Conservation (phyloP, 1,140 invertebrate genomes). For the Pseudobourletiella spinata region DNA sequence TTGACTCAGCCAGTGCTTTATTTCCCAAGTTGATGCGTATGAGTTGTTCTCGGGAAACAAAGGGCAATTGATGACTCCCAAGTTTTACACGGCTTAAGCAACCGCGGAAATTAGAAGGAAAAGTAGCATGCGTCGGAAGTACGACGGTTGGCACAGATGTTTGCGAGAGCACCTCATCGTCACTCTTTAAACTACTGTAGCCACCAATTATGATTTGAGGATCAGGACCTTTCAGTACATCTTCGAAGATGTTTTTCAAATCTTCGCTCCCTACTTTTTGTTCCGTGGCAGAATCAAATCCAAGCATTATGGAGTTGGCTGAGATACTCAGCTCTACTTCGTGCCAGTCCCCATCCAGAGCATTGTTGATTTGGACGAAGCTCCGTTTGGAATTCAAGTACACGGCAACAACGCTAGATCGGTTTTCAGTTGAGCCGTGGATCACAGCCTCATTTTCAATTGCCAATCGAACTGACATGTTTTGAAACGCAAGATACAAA, state of each 20-base stretch:
- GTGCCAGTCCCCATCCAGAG: conserved; percentile 41
- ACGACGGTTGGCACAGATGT: neutral
- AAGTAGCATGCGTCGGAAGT: conserved; percentile 33
- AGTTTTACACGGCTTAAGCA: conserved; percentile 82
- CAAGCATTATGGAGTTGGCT: neutral
- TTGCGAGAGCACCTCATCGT: neutral
- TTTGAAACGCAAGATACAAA: neutral
- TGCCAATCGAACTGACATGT: conserved; percentile 1
- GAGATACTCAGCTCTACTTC: conserved; percentile 23
- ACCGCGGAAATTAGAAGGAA: conserved; percentile 71
- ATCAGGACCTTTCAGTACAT: neutral
- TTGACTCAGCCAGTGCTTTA: conserved; percentile 14
- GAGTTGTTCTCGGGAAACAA: conserved; percentile 52
- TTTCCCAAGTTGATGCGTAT: conserved; percentile 20
- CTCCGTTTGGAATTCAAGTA: conserved; percentile 17
- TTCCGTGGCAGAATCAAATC: neutral
- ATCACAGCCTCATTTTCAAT: conserved; percentile 10
- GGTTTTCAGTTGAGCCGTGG: neutral
- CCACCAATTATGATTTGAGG: conserved; percentile 25
- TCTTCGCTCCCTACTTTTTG: neutral
- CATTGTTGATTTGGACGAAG: neutral
- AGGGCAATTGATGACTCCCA: conserved; percentile 74
- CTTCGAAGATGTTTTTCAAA: neutral
- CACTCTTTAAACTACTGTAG: neutral
- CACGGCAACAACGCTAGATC: neutral